Percentiles rank a stretch among this genome's conserved stretches.
phyloP scores from a whole-genome alignment of 2,113 vertebrate genomes.

The Panurus biarmicus region DNA sequence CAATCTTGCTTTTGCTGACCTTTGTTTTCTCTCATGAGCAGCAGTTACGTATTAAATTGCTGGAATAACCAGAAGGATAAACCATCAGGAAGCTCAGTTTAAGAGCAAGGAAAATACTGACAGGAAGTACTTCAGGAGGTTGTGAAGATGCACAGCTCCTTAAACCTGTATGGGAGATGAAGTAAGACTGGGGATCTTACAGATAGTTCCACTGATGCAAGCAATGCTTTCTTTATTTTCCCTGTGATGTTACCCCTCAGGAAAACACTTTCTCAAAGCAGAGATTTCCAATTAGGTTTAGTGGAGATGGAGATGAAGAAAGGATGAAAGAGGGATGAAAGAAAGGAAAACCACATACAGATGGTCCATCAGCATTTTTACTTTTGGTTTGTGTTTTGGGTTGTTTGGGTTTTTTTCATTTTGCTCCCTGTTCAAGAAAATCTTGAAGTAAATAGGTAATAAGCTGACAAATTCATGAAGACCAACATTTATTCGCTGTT shows the following conservation, averaged over 20 bases:
- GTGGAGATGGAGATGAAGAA: neutral
- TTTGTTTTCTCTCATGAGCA: neutral
- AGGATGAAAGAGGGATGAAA: neutral
- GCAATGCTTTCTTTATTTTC: neutral
- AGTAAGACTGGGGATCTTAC: neutral
- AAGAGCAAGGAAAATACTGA: neutral
- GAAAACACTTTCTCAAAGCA: neutral
- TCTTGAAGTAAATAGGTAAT: neutral
- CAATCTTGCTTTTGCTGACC: neutral
- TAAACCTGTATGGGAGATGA: neutral
- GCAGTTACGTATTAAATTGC: neutral
- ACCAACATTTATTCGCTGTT: neutral
- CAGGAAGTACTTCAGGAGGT: neutral
- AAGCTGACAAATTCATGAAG: neutral
- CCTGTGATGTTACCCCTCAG: neutral
- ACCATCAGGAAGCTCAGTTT: neutral
- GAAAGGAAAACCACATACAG: neutral
- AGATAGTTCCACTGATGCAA: neutral
- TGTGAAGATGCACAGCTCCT: neutral
- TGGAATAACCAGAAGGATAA: conserved; percentile 1
- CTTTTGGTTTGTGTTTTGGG: neutral
- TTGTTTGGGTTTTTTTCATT: neutral
- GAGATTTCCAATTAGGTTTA: neutral
- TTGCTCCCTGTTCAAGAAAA: neutral
- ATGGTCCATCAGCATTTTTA: neutral